phyloP scores from a whole-genome alignment of 2,113 vertebrate species.

The Chelonoidis abingdonii region DNA sequence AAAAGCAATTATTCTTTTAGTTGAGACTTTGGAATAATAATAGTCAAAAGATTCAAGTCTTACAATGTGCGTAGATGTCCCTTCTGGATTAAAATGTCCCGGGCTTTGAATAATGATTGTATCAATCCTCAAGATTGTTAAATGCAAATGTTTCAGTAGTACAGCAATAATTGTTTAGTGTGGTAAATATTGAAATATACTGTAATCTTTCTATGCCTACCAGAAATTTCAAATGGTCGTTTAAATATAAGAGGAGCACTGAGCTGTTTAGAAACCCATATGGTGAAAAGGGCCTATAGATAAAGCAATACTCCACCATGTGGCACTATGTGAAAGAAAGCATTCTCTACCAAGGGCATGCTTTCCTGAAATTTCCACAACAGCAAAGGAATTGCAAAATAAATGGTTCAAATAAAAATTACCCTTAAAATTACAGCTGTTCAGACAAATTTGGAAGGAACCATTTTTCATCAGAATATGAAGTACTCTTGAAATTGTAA shows the following conservation, averaged over 20 bases:
- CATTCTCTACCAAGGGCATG: not conserved
- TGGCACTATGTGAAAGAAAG: conserved; percentile 69
- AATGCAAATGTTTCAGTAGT: not conserved
- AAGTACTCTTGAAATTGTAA: not conserved
- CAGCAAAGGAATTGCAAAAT: not conserved
- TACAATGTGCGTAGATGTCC: not conserved
- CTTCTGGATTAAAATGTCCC: not conserved
- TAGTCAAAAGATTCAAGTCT: not conserved
- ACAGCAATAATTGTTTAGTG: not conserved
- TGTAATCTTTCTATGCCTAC: not conserved
- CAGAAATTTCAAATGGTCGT: conserved; percentile 25
- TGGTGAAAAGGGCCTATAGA: not conserved
- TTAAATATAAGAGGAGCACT: not conserved
- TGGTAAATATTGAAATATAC: not conserved
- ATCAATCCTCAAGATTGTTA: not conserved
- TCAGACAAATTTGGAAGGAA: not conserved
- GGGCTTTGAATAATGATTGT: not conserved
- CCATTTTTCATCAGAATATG: not conserved
- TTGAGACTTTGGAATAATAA: not conserved
- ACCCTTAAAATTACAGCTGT: not conserved
- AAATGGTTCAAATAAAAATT: not conserved
- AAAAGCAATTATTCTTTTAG: not conserved
- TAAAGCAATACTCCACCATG: conserved; percentile 82
- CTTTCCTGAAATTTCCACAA: not conserved
- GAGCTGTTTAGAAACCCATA: not conserved